A percentile compares a stretch with the other conserved stretches of the same genome.
Conservation (phyloP, 2,113 vertebrate species). For the rat (Rattus norvegicus) region DNA sequence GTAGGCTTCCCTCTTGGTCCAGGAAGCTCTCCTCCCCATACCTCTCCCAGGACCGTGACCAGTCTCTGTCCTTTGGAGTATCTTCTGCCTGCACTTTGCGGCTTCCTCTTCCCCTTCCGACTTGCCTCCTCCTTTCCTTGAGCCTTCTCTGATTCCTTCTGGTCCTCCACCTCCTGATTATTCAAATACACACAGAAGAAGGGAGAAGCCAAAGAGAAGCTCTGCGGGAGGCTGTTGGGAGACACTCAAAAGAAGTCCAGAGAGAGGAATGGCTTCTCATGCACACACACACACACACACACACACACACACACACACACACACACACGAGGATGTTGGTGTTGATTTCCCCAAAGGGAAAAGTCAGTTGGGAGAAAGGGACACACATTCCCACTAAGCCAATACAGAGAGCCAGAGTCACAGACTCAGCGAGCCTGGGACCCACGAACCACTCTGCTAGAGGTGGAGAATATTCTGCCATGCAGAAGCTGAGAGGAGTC, state of each 20-base stretch:
- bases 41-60: neutral
- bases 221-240: neutral
- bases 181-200: neutral
- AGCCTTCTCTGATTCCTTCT: neutral
- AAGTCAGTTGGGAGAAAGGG: neutral
- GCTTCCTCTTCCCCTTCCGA: neutral
- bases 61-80: neutral
- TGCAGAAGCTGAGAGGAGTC: neutral
- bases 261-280: neutral
- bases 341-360: neutral
- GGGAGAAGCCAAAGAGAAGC: neutral
- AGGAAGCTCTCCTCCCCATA: neutral
- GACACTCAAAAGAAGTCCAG: neutral
- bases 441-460: neutral
- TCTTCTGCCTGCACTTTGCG: neutral
- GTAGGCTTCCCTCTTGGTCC: constrained; percentile 25
- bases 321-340: neutral
- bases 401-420: neutral
- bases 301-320: neutral
- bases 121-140: neutral
- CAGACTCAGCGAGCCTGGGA: neutral
- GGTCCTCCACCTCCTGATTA: neutral
- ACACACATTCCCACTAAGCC: neutral
- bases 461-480: neutral
- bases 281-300: neutral